Conservation (phyloP, 2,797 vertebrate genomes). For the Champsocephalus esox region DNA sequence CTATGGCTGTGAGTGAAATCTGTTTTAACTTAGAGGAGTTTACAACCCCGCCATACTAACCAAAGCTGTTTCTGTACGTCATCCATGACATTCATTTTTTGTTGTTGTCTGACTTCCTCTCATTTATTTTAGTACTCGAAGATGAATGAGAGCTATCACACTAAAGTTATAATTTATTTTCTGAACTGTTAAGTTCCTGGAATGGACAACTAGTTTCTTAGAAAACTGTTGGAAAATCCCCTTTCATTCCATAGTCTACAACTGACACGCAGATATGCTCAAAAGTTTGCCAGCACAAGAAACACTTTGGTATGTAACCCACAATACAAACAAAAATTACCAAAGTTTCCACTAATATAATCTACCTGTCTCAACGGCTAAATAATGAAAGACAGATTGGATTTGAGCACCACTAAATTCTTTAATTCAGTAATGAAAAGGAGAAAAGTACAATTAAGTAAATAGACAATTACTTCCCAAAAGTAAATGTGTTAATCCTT, state of each 20-base stretch:
- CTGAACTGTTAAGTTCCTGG: neutral
- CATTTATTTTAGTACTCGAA: neutral
- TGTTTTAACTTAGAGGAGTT: neutral
- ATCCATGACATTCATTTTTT: neutral
- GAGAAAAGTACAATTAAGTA: neutral
- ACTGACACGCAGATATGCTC: neutral
- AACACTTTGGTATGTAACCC: neutral
- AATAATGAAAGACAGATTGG: neutral
- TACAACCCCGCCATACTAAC: neutral
- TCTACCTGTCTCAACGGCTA: neutral
- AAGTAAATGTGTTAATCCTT: neutral
- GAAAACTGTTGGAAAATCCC: neutral
- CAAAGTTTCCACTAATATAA: neutral
- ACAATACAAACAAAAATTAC: neutral
- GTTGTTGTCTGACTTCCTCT: neutral
- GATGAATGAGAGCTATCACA: neutral
- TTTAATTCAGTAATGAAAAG: neutral
- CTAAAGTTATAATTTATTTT: neutral
- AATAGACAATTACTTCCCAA: neutral
- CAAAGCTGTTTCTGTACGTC: neutral
- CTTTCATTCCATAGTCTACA: neutral
- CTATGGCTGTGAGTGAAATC: neutral
- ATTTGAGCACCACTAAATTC: neutral
- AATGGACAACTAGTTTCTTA: neutral
- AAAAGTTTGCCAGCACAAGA: constrained; percentile 3